phyloP scores from a whole-genome alignment of 2,797 vertebrate species.

The Lophotriccus pileatus region DNA sequence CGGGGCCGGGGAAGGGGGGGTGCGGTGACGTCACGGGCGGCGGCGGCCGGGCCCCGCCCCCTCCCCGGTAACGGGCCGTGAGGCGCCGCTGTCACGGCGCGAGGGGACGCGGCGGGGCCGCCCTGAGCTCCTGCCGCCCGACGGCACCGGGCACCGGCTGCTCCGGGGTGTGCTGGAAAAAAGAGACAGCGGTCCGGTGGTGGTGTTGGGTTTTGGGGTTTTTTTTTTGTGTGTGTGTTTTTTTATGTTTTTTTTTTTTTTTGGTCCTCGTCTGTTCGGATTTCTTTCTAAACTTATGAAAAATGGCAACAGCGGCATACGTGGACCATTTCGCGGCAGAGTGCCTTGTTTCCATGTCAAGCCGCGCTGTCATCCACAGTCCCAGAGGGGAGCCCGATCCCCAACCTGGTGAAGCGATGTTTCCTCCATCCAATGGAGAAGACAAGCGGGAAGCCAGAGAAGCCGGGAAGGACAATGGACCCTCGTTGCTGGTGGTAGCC shows the following conservation, averaged over 20 bases:
- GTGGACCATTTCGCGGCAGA: slow-evolving; percentile 98
- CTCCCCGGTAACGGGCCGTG: too few relatives aligned
- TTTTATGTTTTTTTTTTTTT: background rate
- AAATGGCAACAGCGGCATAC: slow-evolving; percentile 82
- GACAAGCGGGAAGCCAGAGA: slow-evolving; percentile 82
- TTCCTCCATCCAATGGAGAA: slow-evolving; percentile 76
- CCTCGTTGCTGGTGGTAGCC: slow-evolving; percentile 93
- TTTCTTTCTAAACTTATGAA: slow-evolving; percentile 46
- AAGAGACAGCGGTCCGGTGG: background rate
- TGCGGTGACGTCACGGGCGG: too few relatives aligned
- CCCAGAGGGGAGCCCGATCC: slow-evolving; percentile 82
- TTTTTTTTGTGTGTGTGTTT: too few relatives aligned
- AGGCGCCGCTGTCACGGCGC: too few relatives aligned
- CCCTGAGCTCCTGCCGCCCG: too few relatives aligned
- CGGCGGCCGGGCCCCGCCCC: too few relatives aligned
- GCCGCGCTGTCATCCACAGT: slow-evolving; percentile 88
- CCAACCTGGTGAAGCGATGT: slow-evolving; percentile 77
- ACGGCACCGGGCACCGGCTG: too few relatives aligned
- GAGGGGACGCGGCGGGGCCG: too few relatives aligned
- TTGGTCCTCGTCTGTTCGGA: background rate
- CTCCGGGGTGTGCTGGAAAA: background rate
- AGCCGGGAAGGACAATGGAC: slow-evolving; percentile 85
- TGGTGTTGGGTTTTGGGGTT: background rate
- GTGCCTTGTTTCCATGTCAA: slow-evolving; percentile 99
- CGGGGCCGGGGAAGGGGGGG: too few relatives aligned